Base-by-base conservation (phyloP, 2,113 vertebrate species). In the Cephalopterus ornatus region DNA sequence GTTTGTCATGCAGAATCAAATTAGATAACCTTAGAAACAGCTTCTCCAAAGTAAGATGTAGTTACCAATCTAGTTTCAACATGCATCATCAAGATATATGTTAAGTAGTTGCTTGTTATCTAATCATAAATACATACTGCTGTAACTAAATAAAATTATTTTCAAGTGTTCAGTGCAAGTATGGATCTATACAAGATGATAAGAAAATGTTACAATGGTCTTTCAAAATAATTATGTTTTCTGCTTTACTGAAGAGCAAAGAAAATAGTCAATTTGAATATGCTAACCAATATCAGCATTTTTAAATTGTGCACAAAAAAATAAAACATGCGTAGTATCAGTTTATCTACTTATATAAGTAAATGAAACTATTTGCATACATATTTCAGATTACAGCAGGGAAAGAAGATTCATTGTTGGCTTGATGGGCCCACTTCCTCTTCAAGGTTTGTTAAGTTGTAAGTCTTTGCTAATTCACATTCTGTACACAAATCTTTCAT, bases 11-110 rank as follows among this genome's bases (percentile, higher is more conserved):
- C 88, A 96, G 91, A 96, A 96, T 73, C 65, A 91, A 86, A 73
- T 89, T 73, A 37, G 62, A 95, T 85, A 87, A 85, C 55, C 42
- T 50, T 86, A 92, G 58, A 63, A 80, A 37, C 22, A 63, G 35
- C 22, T 70, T 71, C 52, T 73, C 75, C 85, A 58, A 93, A 95
- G 68, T 66, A 92, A 79, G 84, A 90, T 75, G 50, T 72, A 68
- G 28, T 66, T 86, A 92, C 35, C 66, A 55, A 85, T 92, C 61
- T 83, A 91, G 70, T 63, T 97, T 53, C 70, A 89, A 70, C 47
- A 92, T 67, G 96, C 55, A 97, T 93, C 92, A 92, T 95, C 91
- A 94, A 92, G 67, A 95, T 35, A 44, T 39, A 75, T 89, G 84
- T 89, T 91, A 87, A 80, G 47, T 88, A 88, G 49, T 92, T 77